Evolutionary conservation across 2,113 vertebrate genomes (phyloP).

Genomic region (Meleagris gallopavo): DNA sequence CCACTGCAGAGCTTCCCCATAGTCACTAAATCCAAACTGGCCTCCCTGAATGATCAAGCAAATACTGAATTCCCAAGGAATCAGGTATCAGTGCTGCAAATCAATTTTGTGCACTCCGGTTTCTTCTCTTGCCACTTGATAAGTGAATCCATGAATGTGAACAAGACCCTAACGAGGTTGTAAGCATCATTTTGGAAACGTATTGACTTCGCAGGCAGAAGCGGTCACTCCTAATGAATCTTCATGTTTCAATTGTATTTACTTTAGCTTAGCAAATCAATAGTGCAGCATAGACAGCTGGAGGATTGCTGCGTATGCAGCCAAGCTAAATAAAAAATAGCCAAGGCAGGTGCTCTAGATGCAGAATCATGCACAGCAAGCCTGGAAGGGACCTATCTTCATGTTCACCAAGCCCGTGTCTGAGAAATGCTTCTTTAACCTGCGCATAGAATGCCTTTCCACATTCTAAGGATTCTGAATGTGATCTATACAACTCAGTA

Average conservation of each 20-base stretch:
- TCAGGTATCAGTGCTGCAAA: not conserved
- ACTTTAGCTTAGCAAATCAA: not conserved
- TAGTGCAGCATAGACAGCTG: not conserved
- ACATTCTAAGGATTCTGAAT: not conserved
- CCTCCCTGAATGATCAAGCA: not conserved
- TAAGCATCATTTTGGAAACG: not conserved
- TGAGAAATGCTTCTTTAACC: not conserved
- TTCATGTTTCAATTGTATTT: not conserved
- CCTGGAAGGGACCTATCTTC: not conserved
- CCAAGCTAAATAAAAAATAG: not conserved
- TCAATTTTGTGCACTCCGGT: not conserved
- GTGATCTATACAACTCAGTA: not conserved
- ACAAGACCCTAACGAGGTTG: conserved; percentile 23
- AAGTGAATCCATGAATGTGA: conserved; percentile 34
- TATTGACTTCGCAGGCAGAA: not conserved
- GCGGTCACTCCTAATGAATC: conserved; percentile 13
- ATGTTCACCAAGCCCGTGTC: not conserved
- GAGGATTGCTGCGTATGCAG: not conserved
- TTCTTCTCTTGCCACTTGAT: not conserved
- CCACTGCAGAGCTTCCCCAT: not conserved
- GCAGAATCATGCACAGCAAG: not conserved
- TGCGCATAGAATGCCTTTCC: not conserved
- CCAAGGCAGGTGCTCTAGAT: not conserved
- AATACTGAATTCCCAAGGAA: not conserved
- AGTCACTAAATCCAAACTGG: not conserved